Evolutionary conservation across 2,113 vertebrate species (phyloP), one percentile per base, ranked within the genome.

Genomic region (Lepisosteus oculatus): DNA sequence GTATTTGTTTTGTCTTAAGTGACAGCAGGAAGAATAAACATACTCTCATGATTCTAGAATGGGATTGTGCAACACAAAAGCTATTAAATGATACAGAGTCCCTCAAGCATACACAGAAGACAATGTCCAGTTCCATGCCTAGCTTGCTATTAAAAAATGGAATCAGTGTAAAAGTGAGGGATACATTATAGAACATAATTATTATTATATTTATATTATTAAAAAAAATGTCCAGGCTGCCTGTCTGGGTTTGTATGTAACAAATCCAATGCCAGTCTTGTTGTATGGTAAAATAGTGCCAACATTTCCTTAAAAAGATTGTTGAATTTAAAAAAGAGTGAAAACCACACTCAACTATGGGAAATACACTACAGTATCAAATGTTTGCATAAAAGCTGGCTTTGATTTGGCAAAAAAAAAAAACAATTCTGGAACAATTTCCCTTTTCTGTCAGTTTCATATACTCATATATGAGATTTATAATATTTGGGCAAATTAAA

Each of bases 271-370:
- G 68, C 55, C n/a, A 61, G 43, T 55, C 65, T 56, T 17, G 56
- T 63, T 57, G 65, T 47, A 55, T 65, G 12, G 71, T 47, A 61
- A 41, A 65, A 41, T 6, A 17, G 71, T 70, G 73, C 62, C 70
- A 73, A 73, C 77, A 79, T 61, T 9, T 76, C 56, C 56, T 69
- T 67, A 43, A 62, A 7, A 43, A 79, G 75, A 77, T 77, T 79
- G 77, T 70, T 64, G 77, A 64, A 41, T 62, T 29, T 57, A 29
- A 29, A 29, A 29, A 29, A 29, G 29, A 29, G 29, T 29, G 29
- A 29, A 29, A 29, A 29, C 29, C 29, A 29, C 29, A 2, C 29
- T 29, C 29, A 29, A 29, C 1, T 29, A 29, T 29, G 29, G 29
- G 29, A 29, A 29, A 29, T 29, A 29, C 29, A 29, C 29, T 29